A percentile compares a stretch with the other conserved stretches of the same genome.
phyloP scores from a whole-genome alignment of 2,888 invertebrate species.

The Dyspetes luteomarginatus region DNA sequence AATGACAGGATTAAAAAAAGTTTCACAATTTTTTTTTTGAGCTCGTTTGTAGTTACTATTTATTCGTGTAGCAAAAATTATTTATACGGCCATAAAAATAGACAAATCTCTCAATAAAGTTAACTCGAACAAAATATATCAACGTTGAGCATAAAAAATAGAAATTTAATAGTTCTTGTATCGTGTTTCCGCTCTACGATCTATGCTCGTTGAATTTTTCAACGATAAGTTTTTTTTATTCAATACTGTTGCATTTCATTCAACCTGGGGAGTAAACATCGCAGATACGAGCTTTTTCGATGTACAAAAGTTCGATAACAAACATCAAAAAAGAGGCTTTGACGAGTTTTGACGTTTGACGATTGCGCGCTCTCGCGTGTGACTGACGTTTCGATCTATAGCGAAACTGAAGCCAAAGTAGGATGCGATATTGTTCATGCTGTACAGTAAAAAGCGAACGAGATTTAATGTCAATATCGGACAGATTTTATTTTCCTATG shows the following conservation, averaged over 20 bases:
- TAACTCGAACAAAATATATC: too few relatives aligned
- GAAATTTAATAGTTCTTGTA: too few relatives aligned
- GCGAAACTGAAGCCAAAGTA: slow-evolving; percentile 1
- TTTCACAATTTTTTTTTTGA: too few relatives aligned
- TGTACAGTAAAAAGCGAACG: slow-evolving; percentile 6
- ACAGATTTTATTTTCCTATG: background rate
- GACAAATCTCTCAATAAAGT: too few relatives aligned
- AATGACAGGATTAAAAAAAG: too few relatives aligned
- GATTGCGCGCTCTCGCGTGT: slow-evolving; percentile 17
- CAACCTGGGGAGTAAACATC: background rate
- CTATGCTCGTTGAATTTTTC: background rate
- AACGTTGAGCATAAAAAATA: too few relatives aligned
- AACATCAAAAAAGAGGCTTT: slow-evolving; percentile 17
- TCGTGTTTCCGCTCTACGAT: too few relatives aligned
- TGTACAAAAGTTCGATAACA: background rate
- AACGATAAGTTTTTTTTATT: background rate
- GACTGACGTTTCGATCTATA: slow-evolving; percentile 23
- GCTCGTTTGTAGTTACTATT: too few relatives aligned
- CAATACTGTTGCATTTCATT: background rate
- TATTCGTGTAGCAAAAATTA: too few relatives aligned
- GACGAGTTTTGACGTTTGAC: slow-evolving; percentile 38
- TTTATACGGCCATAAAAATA: too few relatives aligned
- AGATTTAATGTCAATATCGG: slow-evolving; percentile 37
- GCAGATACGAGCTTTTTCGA: background rate
- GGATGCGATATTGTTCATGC: slow-evolving; percentile 9